A percentile compares a stretch with the other conserved stretches of the same genome.
phyloP scores from a whole-genome alignment of 2,888 invertebrate species.

The Melanophora roralis region DNA sequence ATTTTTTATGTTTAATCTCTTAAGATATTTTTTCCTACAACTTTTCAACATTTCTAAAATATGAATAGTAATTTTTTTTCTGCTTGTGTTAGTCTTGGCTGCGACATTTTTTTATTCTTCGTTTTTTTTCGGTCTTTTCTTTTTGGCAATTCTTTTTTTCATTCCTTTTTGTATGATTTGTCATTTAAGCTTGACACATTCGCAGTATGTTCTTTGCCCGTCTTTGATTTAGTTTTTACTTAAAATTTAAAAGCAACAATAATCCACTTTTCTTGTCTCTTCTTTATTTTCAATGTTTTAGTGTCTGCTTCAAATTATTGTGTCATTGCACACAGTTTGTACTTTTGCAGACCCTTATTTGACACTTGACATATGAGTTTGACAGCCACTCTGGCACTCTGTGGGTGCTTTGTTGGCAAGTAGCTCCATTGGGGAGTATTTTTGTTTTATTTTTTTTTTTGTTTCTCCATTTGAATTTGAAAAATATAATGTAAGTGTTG shows the following conservation, averaged over 20 bases:
- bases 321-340: slow-evolving; percentile 35
- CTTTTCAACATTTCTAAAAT: slow-evolving; percentile 16
- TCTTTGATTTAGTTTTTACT: slow-evolving; percentile 37
- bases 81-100: slow-evolving; percentile 5
- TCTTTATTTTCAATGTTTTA: not conserved
- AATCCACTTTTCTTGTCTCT: not conserved
- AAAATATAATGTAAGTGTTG: not conserved
- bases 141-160: slow-evolving; percentile 11
- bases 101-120: not conserved
- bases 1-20: not conserved
- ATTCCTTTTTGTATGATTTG: slow-evolving; percentile 60
- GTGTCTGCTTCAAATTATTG: slow-evolving; percentile 23
- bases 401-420: slow-evolving; percentile 31
- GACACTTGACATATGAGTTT: slow-evolving; percentile 66
- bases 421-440: not conserved
- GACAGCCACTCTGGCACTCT: slow-evolving; percentile 54
- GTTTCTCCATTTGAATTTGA: not conserved
- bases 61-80: slow-evolving; percentile 11
- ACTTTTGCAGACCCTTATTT: slow-evolving; percentile 50
- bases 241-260: not conserved
- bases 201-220: slow-evolving; percentile 57
- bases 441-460: not conserved
- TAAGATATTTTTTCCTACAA: not conserved
- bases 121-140: not conserved
- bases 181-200: slow-evolving; percentile 67